A percentile compares a stretch with the other conserved stretches of the same genome.
These are phyloP conservation scores for Euwallacea similis DNA, from an alignment of 1,140 invertebrate genomes.

Conservation along the genomic window DNA sequence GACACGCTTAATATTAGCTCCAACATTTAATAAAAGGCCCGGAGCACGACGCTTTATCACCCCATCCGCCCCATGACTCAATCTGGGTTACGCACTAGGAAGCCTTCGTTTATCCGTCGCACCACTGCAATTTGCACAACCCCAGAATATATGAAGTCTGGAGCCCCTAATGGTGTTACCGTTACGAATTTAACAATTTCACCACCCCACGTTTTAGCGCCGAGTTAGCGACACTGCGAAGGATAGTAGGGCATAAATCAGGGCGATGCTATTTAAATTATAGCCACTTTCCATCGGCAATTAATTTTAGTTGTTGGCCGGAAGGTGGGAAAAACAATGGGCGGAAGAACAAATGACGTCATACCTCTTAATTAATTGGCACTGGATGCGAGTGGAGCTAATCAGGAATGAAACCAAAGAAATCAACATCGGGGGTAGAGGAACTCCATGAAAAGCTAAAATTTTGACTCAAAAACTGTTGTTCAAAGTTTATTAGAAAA, in stretches of 20 bases:
- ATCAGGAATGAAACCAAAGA: too few relatives aligned
- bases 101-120: slow-evolving; percentile 52
- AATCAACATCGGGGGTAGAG: too few relatives aligned
- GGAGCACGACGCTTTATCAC: slow-evolving; percentile 20
- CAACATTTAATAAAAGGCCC: slow-evolving; percentile 35
- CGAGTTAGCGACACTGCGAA: slow-evolving; percentile 27
- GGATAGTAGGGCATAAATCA: slow-evolving; percentile 32
- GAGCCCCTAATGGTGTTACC: slow-evolving; percentile 52
- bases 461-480: too few relatives aligned
- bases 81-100: slow-evolving; percentile 55
- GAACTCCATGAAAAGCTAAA: too few relatives aligned
- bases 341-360: too few relatives aligned
- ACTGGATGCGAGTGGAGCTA: too few relatives aligned
- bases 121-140: slow-evolving; percentile 52
- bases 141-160: slow-evolving; percentile 39
- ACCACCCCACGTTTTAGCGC: slow-evolving; percentile 52
- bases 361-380: too few relatives aligned
- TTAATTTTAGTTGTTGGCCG: slow-evolving; percentile 1
- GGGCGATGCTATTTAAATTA: slow-evolving; percentile 17
- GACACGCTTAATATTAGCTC: slow-evolving; percentile 25
- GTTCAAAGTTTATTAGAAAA: too few relatives aligned
- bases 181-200: slow-evolving; percentile 56
- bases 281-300: slow-evolving; percentile 7
- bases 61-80: slow-evolving; percentile 46
- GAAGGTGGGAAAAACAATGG: too few relatives aligned